Evolutionary conservation across 2,797 vertebrate species (phyloP).

Genomic region (Corythornis leucogaster): DNA sequence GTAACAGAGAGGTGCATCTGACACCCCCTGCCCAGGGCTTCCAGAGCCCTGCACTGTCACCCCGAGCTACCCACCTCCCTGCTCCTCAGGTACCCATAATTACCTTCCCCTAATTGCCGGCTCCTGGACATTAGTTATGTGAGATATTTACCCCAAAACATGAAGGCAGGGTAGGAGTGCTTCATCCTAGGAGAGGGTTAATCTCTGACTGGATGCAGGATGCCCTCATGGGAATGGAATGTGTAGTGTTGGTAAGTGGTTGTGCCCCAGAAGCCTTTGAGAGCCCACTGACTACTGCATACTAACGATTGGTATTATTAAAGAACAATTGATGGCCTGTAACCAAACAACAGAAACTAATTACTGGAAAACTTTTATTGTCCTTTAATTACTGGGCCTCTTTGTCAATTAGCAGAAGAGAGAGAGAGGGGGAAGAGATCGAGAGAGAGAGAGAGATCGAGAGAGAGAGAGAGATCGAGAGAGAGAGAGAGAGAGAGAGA

Average conservation of each 20-base stretch:
- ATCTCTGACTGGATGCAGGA: slow-evolving; percentile 59
- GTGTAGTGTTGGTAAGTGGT: slow-evolving; percentile 87
- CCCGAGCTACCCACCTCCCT: neutral
- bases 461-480: no score
- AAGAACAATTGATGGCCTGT: slow-evolving; percentile 92
- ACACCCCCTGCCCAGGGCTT: neutral
- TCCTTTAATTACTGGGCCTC: slow-evolving; percentile 89
- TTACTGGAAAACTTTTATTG: slow-evolving; percentile 93
- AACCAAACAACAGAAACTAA: slow-evolving; percentile 94
- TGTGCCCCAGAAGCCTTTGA: slow-evolving; percentile 90
- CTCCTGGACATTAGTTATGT: neutral
- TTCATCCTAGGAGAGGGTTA: slow-evolving; percentile 80
- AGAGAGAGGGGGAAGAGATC: slow-evolving; percentile 4
- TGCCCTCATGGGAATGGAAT: slow-evolving; percentile 98
- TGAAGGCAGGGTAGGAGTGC: neutral
- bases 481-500: no score
- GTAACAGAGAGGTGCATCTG: rapidly evolving
- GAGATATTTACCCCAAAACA: slow-evolving; percentile 52
- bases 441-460: no score
- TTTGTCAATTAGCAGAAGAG: slow-evolving; percentile 81
- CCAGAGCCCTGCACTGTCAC: neutral
- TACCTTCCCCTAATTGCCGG: neutral
- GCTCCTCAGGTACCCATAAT: slow-evolving; percentile 27
- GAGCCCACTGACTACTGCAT: slow-evolving; percentile 82
- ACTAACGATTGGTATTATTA: slow-evolving; percentile 94